phyloP scores from a whole-genome alignment of 2,888 invertebrate genomes.

The Xestia rhomboidea region DNA sequence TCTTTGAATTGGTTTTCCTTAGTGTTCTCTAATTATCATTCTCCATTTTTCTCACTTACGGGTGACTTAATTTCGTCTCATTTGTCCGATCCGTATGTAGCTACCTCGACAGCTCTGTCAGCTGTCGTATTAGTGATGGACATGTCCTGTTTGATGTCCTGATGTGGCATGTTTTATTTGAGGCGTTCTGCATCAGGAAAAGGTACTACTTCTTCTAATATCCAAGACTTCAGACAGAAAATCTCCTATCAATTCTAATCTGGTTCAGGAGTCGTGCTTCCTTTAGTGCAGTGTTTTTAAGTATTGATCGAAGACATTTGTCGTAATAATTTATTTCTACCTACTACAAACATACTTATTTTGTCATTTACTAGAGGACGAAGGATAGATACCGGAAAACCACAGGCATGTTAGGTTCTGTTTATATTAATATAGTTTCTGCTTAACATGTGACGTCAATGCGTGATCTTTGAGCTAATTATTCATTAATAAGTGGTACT shows the following conservation, averaged over 20 bases:
- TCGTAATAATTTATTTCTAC: neutral
- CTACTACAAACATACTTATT: neutral
- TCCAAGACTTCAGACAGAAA: neutral
- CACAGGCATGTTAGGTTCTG: neutral
- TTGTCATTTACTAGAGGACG: neutral
- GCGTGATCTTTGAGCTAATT: constrained; percentile 2
- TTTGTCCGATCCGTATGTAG: neutral
- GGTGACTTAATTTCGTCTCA: neutral
- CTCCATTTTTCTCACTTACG: neutral
- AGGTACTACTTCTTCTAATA: neutral
- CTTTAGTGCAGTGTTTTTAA: neutral
- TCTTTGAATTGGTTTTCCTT: constrained; percentile 16
- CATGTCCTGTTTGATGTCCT: too few relatives aligned
- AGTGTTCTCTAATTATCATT: neutral
- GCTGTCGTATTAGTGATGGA: neutral
- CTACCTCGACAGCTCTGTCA: neutral
- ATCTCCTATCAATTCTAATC: neutral
- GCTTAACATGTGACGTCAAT: constrained; percentile 1
- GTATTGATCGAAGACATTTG: neutral
- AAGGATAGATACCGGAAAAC: constrained; percentile 25
- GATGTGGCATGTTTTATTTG: neutral
- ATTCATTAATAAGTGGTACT: neutral
- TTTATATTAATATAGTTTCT: neutral
- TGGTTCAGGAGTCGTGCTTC: too few relatives aligned
- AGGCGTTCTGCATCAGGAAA: neutral